Evolutionary conservation across 2,113 vertebrate genomes (phyloP).

Genomic region (Ardeotis arabs): DNA sequence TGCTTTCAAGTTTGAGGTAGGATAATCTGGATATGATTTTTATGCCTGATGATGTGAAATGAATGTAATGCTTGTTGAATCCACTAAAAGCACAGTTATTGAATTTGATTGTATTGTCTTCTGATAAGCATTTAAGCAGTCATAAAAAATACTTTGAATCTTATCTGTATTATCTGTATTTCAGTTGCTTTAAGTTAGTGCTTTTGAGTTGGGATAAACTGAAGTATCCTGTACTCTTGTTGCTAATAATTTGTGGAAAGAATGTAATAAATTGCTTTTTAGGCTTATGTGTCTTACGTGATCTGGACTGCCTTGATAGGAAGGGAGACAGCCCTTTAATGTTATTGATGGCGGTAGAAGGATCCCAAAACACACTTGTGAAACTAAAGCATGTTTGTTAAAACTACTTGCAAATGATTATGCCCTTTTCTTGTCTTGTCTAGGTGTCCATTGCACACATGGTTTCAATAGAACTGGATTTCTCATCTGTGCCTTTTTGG

Average conservation of each 20-base stretch:
- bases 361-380: background rate
- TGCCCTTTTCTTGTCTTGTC: conserved; percentile 39
- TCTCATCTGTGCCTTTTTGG: conserved; percentile 97
- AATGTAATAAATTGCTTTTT: background rate
- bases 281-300: background rate
- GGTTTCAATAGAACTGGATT: conserved; percentile 98
- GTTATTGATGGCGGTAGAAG: background rate
- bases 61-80: background rate
- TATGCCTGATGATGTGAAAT: background rate
- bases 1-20: background rate
- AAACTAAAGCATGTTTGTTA: background rate
- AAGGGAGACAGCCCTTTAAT: background rate
- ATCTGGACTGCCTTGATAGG: background rate
- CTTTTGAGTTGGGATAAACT: background rate
- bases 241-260: background rate
- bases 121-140: background rate
- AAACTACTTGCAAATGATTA: background rate
- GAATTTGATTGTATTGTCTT: background rate
- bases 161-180: background rate
- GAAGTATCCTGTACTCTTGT: background rate
- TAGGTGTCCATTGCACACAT: conserved; percentile 98
- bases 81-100: background rate
- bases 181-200: background rate
- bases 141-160: background rate
- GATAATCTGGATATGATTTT: background rate